Conservation (phyloP, 2,888 invertebrate genomes). For the Temnothorax rugatulus region DNA sequence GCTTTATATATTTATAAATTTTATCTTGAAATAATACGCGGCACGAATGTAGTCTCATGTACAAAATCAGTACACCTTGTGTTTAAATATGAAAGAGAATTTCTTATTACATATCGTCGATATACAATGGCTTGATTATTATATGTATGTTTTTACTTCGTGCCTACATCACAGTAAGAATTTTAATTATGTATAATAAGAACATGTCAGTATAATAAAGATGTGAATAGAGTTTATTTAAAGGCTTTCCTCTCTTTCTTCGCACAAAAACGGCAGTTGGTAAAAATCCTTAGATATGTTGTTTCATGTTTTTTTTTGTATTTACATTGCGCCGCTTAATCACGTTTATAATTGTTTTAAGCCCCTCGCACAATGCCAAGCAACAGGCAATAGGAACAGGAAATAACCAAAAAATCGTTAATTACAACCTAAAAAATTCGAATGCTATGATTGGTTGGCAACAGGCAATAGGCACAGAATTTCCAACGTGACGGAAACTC, state of each 20-base stretch:
- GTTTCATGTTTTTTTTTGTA: not conserved
- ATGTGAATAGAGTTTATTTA: conserved; percentile 72
- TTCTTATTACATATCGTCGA: conserved; percentile 17
- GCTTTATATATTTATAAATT: conserved; percentile 74
- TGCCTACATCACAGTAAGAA: conserved; percentile 27
- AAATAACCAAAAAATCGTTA: too few relatives aligned
- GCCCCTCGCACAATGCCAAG: too few relatives aligned
- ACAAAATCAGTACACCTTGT: conserved; percentile 25
- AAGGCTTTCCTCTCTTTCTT: not conserved
- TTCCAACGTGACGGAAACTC: too few relatives aligned
- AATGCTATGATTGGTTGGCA: too few relatives aligned
- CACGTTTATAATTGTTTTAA: not conserved
- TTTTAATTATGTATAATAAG: conserved; percentile 44
- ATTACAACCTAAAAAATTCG: too few relatives aligned
- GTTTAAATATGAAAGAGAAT: conserved; percentile 39
- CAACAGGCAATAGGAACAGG: too few relatives aligned
- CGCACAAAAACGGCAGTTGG: too few relatives aligned
- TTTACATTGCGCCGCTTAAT: not conserved
- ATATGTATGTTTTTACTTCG: not conserved
- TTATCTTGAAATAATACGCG: conserved; percentile 7
- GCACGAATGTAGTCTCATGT: conserved; percentile 26
- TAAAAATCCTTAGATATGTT: too few relatives aligned
- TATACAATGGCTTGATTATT: conserved; percentile 17
- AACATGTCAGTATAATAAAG: conserved; percentile 50
- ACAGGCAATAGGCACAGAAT: too few relatives aligned